Base-by-base conservation (phyloP, 2,888 invertebrate genomes). In the Mimachlamys varia region DNA sequence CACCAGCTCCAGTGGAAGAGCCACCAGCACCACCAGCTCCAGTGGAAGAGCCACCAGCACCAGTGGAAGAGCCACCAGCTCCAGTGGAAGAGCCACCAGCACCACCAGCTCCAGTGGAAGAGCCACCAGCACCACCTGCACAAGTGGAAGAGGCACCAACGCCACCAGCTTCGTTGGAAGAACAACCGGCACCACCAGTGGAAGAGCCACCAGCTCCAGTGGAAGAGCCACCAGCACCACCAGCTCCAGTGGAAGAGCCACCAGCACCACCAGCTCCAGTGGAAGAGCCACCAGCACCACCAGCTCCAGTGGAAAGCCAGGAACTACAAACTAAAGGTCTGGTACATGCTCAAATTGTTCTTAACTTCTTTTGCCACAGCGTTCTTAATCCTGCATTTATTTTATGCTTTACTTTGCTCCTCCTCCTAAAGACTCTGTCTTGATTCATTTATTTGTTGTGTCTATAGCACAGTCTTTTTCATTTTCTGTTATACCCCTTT, bases 1-100 rank as follows among this genome's bases (percentile, higher is more conserved):
- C 27, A 33, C 76, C 76, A 7, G 76, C 76, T 13, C 76, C 76
- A 33, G 76, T 76, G 76, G 76, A 76, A 33, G 76, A 76, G 33
- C 76, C 76, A 33, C 76, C 76, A 33, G 76, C 76, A 27, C 76
- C 76, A 76, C 76, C 76, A 33, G 76, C 76, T 15, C 76, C 76
- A 10, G 76, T 76, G 76, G 76, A 76, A 76, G 76, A 76, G 33
- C 76, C 27, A 33, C 76, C 76, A 33, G 76, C 76, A 76, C 76
- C 76, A 7, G 76, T 76, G 76, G 76, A 76, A 76, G 76, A 76
- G 33, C 76, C 27, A 15, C 76, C 76, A 76, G 76, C 76, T 27
- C 76, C 76, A 33, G 58, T 58, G 58, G 58, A 58, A 58, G 58
- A 58, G 58, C 58, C 58, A 58, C 58, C 58, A 22, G 58, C 58